Percentiles rank a stretch among this genome's conserved stretches.
These are phyloP conservation scores for Atta colombica DNA, from an alignment of 1,140 invertebrate species.

Conservation along the genomic window DNA sequence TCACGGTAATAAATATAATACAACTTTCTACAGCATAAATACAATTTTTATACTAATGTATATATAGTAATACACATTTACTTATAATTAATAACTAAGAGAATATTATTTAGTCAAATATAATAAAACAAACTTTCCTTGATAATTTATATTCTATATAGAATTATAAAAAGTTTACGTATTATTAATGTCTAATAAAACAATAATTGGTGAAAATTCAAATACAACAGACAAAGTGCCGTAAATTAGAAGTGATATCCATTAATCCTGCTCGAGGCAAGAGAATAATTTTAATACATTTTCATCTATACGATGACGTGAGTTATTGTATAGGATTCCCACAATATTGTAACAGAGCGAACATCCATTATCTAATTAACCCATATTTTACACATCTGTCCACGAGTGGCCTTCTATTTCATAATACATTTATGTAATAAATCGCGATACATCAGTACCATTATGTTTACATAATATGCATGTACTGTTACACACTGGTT, in stretches of 20 bases:
- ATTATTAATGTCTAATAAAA: background rate
- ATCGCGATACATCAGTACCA: background rate
- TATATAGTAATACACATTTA: background rate
- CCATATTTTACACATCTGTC: slow-evolving; percentile 14
- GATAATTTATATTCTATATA: background rate
- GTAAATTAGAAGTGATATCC: background rate
- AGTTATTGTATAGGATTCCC: slow-evolving; percentile 6
- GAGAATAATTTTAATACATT: slow-evolving; percentile 49
- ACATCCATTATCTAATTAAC: slow-evolving; percentile 49
- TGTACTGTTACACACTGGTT: background rate
- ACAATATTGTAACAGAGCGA: slow-evolving; percentile 12
- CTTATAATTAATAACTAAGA: background rate
- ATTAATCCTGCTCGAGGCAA: background rate
- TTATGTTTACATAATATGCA: background rate
- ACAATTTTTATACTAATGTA: background rate
- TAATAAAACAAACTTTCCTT: background rate
- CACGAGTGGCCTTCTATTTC: slow-evolving; percentile 17
- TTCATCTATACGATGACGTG: background rate
- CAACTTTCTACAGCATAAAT: background rate
- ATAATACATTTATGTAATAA: slow-evolving; percentile 42
- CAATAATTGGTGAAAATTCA: background rate
- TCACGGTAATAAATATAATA: background rate
- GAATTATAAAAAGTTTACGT: background rate
- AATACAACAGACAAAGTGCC: background rate
- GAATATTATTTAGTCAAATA: background rate